These are phyloP conservation scores for Papilio xuthus DNA, from an alignment of 1,140 invertebrate genomes.

Conservation along the genomic window DNA sequence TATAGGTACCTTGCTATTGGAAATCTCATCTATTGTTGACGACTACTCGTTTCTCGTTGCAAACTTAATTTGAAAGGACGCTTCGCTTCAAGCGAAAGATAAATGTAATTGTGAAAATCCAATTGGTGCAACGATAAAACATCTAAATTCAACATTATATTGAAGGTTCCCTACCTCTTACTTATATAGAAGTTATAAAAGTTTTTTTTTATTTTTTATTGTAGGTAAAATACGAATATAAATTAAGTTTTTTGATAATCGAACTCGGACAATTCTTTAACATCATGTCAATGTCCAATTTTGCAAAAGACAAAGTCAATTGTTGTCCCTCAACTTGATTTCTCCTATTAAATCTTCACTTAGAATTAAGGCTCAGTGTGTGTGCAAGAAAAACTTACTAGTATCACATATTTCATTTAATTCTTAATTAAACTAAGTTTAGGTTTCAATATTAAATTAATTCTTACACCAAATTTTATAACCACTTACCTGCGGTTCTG, in stretches of 20 bases:
- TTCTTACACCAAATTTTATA: not conserved
- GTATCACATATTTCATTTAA: too few relatives aligned
- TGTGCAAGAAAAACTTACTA: too few relatives aligned
- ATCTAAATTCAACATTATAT: slow-evolving; percentile 31
- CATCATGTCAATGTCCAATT: too few relatives aligned
- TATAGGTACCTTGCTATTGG: slow-evolving; percentile 35
- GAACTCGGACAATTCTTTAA: too few relatives aligned
- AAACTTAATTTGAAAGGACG: slow-evolving; percentile 53
- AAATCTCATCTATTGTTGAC: slow-evolving; percentile 49
- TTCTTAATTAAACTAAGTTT: not conserved
- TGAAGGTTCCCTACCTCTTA: too few relatives aligned
- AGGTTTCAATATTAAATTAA: not conserved
- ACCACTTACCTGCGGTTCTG: slow-evolving; percentile 63
- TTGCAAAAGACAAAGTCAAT: too few relatives aligned
- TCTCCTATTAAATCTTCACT: too few relatives aligned
- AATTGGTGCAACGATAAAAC: slow-evolving; percentile 43
- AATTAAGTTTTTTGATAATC: too few relatives aligned
- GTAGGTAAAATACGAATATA: too few relatives aligned
- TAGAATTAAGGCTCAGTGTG: too few relatives aligned
- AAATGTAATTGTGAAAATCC: slow-evolving; percentile 45
- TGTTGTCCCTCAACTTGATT: too few relatives aligned
- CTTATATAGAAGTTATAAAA: not conserved
- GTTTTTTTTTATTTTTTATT: not conserved
- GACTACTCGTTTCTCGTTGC: slow-evolving; percentile 49
- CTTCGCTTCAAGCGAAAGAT: slow-evolving; percentile 45